Conservation (phyloP, 1,140 invertebrate genomes). For the Lysiphlebus fabarum region DNA sequence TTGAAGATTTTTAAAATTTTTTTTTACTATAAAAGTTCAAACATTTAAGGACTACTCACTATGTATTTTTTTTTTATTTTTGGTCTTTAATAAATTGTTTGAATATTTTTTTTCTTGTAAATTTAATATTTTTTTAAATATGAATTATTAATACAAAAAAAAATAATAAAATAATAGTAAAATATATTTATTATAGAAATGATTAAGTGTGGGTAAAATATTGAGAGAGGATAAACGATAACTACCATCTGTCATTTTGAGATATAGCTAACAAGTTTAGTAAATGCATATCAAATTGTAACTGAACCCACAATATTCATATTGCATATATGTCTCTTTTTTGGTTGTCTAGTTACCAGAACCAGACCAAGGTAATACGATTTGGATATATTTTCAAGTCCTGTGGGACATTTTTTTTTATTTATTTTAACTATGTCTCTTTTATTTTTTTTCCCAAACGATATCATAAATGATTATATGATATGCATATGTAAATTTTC, state of each 20-base stretch:
- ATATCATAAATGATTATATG: slow-evolving; percentile 41
- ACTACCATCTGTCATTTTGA: slow-evolving; percentile 50
- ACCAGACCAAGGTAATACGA: slow-evolving; percentile 43
- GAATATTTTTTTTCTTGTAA: not conserved
- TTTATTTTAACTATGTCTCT: slow-evolving; percentile 16
- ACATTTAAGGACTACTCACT: not conserved
- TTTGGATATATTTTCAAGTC: slow-evolving; percentile 47
- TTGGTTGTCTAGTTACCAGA: no score
- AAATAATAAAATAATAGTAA: no score
- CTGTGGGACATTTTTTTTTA: slow-evolving; percentile 42
- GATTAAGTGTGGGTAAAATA: slow-evolving; percentile 6
- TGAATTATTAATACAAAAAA: slow-evolving; percentile 1
- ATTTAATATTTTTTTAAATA: slow-evolving; percentile 1
- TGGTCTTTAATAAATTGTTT: not conserved
- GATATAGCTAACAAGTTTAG: slow-evolving; percentile 49
- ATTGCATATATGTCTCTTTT: no score
- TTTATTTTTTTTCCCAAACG: slow-evolving; percentile 37
- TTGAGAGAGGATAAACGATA: slow-evolving; percentile 24
- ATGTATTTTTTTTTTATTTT: slow-evolving; percentile 3
- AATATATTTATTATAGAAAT: no score
- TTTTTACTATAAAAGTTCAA: slow-evolving; percentile 19
- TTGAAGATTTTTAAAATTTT: slow-evolving; percentile 1
- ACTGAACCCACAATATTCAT: not conserved
- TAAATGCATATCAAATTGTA: slow-evolving; percentile 50
- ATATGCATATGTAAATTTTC: slow-evolving; percentile 54